phyloP scores from a whole-genome alignment of 2,888 invertebrate genomes.

The Andrena chrysosceles region DNA sequence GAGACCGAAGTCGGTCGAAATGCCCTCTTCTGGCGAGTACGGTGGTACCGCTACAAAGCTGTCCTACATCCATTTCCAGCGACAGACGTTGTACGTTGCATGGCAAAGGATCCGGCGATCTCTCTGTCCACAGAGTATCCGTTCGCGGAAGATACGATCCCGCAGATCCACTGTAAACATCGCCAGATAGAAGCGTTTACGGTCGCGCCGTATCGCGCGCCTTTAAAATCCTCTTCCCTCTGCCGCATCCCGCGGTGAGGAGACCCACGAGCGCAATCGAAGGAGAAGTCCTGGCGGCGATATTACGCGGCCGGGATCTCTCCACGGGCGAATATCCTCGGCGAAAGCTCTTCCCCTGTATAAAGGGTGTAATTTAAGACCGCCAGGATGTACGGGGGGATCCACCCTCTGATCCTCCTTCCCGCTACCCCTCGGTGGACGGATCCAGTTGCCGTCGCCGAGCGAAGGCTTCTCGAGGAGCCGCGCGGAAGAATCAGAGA shows the following conservation, averaged over 20 bases:
- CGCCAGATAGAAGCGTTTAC: conserved; percentile 32
- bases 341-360: conserved; percentile 23
- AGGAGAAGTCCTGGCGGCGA: conserved; percentile 23
- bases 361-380: conserved; percentile 36
- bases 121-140: background rate
- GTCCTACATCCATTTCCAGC: background rate
- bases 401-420: background rate
- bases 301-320: conserved; percentile 27
- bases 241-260: no score
- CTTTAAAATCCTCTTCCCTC: background rate
- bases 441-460: background rate
- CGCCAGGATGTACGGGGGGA: background rate
- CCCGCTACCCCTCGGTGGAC: background rate
- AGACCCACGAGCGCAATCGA: conserved; percentile 29
- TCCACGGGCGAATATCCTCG: conserved; percentile 19
- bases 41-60: background rate
- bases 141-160: background rate
- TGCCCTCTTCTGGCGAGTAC: no score
- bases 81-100: background rate
- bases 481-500: background rate
- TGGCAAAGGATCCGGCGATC: conserved; percentile 22
- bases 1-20: no score
- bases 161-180: conserved; percentile 19
- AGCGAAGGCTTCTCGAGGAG: background rate
- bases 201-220: conserved; percentile 12